Evolutionary conservation across 2,113 vertebrate genomes (phyloP).

Genomic region (Sinocyclocheilus anshuiensis): DNA sequence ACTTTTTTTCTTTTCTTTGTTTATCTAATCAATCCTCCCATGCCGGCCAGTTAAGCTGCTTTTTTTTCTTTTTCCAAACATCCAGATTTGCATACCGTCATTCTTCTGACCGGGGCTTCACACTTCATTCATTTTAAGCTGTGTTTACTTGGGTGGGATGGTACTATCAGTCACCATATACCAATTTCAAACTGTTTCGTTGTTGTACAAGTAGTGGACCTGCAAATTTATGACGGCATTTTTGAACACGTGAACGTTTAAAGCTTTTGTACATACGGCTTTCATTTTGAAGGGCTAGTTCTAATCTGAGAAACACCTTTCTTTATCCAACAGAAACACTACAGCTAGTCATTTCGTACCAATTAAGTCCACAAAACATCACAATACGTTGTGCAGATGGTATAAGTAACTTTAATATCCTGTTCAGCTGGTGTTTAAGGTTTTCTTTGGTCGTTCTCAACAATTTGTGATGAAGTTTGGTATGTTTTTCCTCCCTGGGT

Average conservation of each 20-base stretch:
- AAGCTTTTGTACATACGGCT: slow-evolving; percentile 27
- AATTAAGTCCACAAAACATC: not conserved
- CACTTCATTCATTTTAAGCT: not conserved
- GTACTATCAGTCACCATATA: not conserved
- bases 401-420: slow-evolving; percentile 11
- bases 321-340: slow-evolving; percentile 18
- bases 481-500: slow-evolving; percentile 55
- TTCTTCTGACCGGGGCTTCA: slow-evolving; percentile 8
- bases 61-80: not conserved
- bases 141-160: slow-evolving; percentile 19
- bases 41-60: slow-evolving; percentile 43
- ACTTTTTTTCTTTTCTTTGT: not conserved
- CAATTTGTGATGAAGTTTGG: slow-evolving; percentile 57
- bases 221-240: not conserved
- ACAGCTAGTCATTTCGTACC: not conserved
- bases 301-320: not conserved
- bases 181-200: slow-evolving; percentile 22
- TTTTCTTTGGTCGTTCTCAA: slow-evolving; percentile 21
- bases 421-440: slow-evolving; percentile 18
- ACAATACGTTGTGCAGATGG: not conserved
- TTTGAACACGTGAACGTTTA: slow-evolving; percentile 14
- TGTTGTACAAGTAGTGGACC: not conserved
- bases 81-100: slow-evolving; percentile 25
- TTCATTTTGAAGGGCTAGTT: slow-evolving; percentile 34
- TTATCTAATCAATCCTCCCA: not conserved